Conservation (phyloP, 2,797 vertebrate genomes). For the Arnoldichthys spilopterus region DNA sequence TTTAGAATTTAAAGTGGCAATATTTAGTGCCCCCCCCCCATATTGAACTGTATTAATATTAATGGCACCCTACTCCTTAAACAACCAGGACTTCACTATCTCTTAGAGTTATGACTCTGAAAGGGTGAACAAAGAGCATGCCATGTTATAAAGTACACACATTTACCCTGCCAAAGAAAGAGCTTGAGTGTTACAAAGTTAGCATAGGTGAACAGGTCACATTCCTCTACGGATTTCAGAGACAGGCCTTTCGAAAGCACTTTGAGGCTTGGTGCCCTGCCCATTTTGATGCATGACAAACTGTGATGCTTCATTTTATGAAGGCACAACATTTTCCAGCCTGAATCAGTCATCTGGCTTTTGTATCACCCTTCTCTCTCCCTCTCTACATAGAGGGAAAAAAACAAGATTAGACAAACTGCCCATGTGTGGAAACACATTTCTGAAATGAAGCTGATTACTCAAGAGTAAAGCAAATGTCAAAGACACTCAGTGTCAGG, state of each 20-base stretch:
- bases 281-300: constrained; percentile 6
- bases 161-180: not conserved
- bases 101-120: no score
- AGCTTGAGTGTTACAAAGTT: not conserved
- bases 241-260: not conserved
- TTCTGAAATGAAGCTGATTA: not conserved
- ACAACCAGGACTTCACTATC: not conserved
- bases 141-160: no score
- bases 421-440: not conserved
- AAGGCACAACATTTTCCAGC: constrained; percentile 55
- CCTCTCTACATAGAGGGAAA: not conserved
- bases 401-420: not conserved
- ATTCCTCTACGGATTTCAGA: constrained; percentile 38
- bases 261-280: not conserved
- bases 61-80: not conserved
- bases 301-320: constrained; percentile 22
- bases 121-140: no score
- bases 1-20: no score
- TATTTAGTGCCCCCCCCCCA: no score
- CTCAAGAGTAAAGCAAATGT: not conserved
- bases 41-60: no score
- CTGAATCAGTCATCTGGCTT: constrained; percentile 58
- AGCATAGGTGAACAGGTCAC: constrained; percentile 24
- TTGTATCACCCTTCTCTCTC: not conserved
- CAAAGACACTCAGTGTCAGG: not conserved